Base-by-base conservation (phyloP, 2,113 vertebrate genomes). In the Corydoras sp. region DNA sequence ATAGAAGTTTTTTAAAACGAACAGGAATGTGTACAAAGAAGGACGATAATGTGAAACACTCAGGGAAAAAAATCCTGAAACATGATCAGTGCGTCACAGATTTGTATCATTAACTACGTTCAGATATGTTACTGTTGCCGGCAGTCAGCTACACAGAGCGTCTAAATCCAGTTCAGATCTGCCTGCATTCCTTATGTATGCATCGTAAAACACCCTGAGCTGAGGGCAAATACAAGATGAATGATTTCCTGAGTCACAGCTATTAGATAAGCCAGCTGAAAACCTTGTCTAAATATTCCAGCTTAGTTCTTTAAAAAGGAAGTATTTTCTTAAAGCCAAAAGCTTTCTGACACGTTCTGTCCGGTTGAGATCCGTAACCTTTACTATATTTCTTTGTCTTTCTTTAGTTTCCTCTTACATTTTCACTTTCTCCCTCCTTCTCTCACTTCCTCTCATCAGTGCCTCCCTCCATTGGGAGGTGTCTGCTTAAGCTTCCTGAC, bases 401-500 rank as follows among this genome's bases (percentile, higher is more conserved):
- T 58, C 60, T 61, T n/a, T 48, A 3, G 4, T 59, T 64, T 43
- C 30, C 31, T 59, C n/a, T 60, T 56, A 51, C 24, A 24, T 35
- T 67, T 29, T 58, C 43, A 12, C 5, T 68, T 61, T 9, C 15
- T 56, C n/a, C 58, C 32, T 64, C 63, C n/a, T 59, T 54, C 68
- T 35, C n/a, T 35, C n/a, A 18, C 48, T 55, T 49, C 32, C 48
- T 35, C 31, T 56, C 54, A 14, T 56, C 54, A n/a, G 3, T 43
- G 5, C 9, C 56, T 62, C 65, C 35, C 50, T 75, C 66, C 50
- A 8, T n/a, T 59, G 69, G 70, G 67, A 69, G 53, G 64, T 64
- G 62, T 56, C 62, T 58, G 51, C 51, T 71, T 29, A 64, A 30
- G 74, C 65, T 71, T 73, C 79, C 72, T 75, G 68, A 58, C 61